Evolutionary conservation across 2,113 vertebrate genomes (phyloP), one percentile per base, ranked within the genome.

Genomic region (Neomonachus schauinslandi): DNA sequence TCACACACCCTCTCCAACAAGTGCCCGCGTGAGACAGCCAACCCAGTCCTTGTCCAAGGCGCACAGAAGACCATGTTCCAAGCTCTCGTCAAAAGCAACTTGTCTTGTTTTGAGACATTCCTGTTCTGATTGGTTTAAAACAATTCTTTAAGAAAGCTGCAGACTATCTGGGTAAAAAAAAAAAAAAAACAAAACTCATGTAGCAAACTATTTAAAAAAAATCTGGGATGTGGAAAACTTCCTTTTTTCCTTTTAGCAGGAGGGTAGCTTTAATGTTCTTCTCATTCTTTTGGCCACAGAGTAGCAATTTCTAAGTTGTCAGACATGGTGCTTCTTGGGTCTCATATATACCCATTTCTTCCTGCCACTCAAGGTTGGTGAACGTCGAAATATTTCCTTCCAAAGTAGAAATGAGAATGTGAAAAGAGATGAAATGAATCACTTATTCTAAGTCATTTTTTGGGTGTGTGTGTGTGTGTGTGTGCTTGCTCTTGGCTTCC

Each of bases 91-190:
- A 72, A 69, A 83, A 96, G 16, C 90, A 80, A 42, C 63, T 96
- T 77, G 28, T 81, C 96, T 96, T 98, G 82, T 59, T 91, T 95
- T 82, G 95, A 90, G 83, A 98, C 21, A n/a, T n/a, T 97, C 59
- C 16, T 93, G 26, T 91, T 77, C 26, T 39, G 49, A 26, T 49
- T 36, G 71, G 59, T 61, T 94, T 86, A 42, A 49, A 65, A 5
- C 49, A 15, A 13, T 57, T 89, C n/a, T 81, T 59, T 65, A 86
- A 59, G 71, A 57, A 36, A 69, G 42, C 7, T 81, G 28, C 33
- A 33, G 21, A 28, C 31, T 36, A 84, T 93, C 42, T 71, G 69
- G 95, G 49, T 89, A 71, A 80, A 72, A 88, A 53, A 7, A n/a
- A 42, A 42, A 42, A 42, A 39, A 39, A 39, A 36, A 67, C 31